These are phyloP conservation scores for Actinernus sp. DNA, from an alignment of 92 coral and sea anemone species.

Conservation along the genomic window DNA sequence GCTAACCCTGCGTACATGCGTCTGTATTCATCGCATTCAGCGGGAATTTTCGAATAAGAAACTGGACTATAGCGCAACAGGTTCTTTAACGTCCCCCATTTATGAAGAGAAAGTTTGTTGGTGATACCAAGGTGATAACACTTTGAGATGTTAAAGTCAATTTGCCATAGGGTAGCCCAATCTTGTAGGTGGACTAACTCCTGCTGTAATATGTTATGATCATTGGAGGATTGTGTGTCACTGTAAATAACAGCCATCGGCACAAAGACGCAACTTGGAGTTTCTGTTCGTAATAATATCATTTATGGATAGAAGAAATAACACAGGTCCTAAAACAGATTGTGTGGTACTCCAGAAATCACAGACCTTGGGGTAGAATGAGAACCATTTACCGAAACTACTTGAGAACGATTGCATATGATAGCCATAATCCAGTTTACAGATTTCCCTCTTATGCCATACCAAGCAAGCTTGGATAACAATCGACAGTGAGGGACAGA, in stretches of 20 bases:
- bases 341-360: no score
- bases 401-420: constrained; percentile 3
- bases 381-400: constrained; percentile 29
- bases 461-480: constrained; percentile 25
- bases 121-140: constrained; percentile 54
- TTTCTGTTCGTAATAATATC: no score
- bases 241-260: constrained; percentile 26
- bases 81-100: no score
- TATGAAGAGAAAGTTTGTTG: constrained; percentile 19
- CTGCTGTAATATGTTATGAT: constrained; percentile 8
- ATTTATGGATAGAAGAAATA: constrained; percentile 1
- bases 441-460: constrained; percentile 38
- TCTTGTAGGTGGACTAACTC: background rate
- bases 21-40: no score
- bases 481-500: constrained; percentile 63
- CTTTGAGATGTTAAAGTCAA: constrained; percentile 27
- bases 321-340: constrained; percentile 13
- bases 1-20: no score
- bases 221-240: background rate
- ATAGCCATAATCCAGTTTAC: constrained; percentile 51
- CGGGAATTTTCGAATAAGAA: no score
- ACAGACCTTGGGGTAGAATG: constrained; percentile 22
- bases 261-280: constrained; percentile 16
- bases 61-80: no score
- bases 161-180: constrained; percentile 19